Percentiles rank a stretch among this genome's conserved stretches.
phyloP scores from a whole-genome alignment of 2,888 invertebrate genomes.

The Bembecia ichneumoniformis region DNA sequence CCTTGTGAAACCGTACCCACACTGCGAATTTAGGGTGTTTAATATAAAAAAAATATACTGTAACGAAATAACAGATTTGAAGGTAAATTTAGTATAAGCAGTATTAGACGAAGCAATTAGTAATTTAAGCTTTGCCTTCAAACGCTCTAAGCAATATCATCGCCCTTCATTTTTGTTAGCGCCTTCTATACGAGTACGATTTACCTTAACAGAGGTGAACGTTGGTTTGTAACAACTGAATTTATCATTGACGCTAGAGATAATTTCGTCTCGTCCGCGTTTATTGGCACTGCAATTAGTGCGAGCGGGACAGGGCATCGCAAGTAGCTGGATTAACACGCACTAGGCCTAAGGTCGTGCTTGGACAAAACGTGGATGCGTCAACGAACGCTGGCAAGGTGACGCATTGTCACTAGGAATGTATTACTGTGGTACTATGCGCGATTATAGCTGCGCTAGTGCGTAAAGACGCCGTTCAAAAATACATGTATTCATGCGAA shows the following conservation, averaged over 20 bases:
- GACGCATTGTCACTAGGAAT: constrained; percentile 64
- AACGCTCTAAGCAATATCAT: constrained; percentile 44
- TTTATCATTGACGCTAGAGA: constrained; percentile 31
- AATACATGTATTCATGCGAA: constrained; percentile 25
- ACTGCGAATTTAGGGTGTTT: too few relatives aligned
- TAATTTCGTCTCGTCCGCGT: constrained; percentile 40
- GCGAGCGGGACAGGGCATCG: constrained; percentile 50
- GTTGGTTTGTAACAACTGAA: constrained; percentile 32
- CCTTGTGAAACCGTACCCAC: too few relatives aligned
- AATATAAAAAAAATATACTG: too few relatives aligned
- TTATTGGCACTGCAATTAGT: constrained; percentile 26
- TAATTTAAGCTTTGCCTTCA: constrained; percentile 39
- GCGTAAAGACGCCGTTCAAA: constrained; percentile 14
- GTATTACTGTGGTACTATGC: constrained; percentile 49
- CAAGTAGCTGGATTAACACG: constrained; percentile 53
- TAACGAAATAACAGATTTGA: too few relatives aligned
- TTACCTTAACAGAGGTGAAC: constrained; percentile 62
- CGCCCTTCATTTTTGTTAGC: constrained; percentile 71
- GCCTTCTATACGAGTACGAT: constrained; percentile 38
- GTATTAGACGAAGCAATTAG: constrained; percentile 1
- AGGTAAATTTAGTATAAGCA: too few relatives aligned
- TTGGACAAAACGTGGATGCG: constrained; percentile 67
- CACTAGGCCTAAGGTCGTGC: constrained; percentile 56
- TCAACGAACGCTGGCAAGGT: constrained; percentile 71
- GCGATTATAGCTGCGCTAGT: constrained; percentile 21